These are phyloP conservation scores for Microplitis deprimator DNA, from an alignment of 2,888 invertebrate species.

Conservation along the genomic window DNA sequence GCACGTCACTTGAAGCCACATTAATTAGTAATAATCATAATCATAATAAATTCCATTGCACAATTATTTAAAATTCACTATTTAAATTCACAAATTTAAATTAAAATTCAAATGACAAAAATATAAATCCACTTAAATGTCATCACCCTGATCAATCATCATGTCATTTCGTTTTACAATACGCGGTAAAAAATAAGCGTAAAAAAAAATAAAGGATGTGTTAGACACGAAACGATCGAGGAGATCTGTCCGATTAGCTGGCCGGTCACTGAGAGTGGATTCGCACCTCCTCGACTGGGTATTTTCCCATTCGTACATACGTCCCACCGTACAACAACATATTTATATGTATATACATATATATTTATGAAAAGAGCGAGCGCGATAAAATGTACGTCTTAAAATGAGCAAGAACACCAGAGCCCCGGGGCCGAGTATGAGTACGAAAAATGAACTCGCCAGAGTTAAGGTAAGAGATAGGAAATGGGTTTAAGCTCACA, in stretches of 20 bases:
- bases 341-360: not conserved
- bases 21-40: too few relatives aligned
- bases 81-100: too few relatives aligned
- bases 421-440: too few relatives aligned
- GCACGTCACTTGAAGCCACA: too few relatives aligned
- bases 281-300: conserved; percentile 25
- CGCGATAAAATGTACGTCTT: not conserved
- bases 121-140: too few relatives aligned
- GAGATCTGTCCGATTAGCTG: conserved; percentile 32
- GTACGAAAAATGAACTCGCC: not conserved
- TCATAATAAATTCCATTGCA: too few relatives aligned
- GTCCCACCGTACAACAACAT: conserved; percentile 2
- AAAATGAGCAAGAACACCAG: not conserved
- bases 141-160: too few relatives aligned
- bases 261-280: conserved; percentile 33
- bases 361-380: not conserved
- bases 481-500: conserved; percentile 41
- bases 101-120: too few relatives aligned
- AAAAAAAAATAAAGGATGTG: not conserved
- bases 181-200: not conserved
- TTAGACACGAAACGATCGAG: not conserved
- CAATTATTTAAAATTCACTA: too few relatives aligned
- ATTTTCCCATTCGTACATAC: conserved; percentile 20
- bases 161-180: not conserved
- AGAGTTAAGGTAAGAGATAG: conserved; percentile 28